phyloP scores from a whole-genome alignment of 1,140 invertebrate species.

The Venturia canescens region DNA sequence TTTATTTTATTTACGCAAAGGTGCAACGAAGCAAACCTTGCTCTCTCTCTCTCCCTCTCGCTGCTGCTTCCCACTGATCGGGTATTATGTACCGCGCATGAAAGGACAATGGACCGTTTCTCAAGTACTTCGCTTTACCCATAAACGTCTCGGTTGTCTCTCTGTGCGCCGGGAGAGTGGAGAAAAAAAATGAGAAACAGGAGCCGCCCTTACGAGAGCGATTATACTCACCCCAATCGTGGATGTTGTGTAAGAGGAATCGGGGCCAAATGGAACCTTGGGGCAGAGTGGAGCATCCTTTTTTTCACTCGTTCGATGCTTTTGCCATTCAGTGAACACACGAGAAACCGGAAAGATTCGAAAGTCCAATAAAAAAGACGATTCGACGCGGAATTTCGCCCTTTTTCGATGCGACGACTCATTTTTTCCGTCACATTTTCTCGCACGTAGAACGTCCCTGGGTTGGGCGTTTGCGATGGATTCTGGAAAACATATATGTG shows the following conservation, averaged over 20 bases:
- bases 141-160: conserved; percentile 33
- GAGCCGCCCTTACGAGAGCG: conserved; percentile 15
- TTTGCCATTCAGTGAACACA: no score
- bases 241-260: neutral
- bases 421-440: neutral
- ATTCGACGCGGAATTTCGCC: no score
- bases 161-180: conserved; percentile 22
- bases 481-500: neutral
- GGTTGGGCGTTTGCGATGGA: neutral
- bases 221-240: conserved; percentile 23
- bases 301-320: no score
- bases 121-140: conserved; percentile 35
- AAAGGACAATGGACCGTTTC: conserved; percentile 43
- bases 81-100: conserved; percentile 31
- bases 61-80: neutral
- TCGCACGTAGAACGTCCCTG: neutral
- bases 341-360: no score
- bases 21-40: neutral
- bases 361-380: no score
- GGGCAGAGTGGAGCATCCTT: neutral
- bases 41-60: neutral
- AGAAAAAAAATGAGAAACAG: conserved; percentile 22
- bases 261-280: neutral
- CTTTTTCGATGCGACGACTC: no score
- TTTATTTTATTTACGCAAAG: neutral